These are phyloP conservation scores for Yasuhikotakia modesta DNA, from an alignment of 2,797 vertebrate genomes.

Conservation along the genomic window DNA sequence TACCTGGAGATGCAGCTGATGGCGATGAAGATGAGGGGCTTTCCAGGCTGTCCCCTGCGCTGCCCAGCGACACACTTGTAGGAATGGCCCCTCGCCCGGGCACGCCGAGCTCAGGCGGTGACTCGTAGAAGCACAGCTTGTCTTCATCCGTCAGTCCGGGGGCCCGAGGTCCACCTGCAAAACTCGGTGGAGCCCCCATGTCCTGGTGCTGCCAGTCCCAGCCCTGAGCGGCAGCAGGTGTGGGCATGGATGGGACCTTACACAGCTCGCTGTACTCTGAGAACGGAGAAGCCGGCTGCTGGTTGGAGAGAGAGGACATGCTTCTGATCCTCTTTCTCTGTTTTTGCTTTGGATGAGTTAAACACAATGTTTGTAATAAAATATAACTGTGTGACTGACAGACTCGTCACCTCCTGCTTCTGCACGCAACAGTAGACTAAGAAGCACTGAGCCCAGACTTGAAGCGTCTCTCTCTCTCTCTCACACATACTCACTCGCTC, in stretches of 20 bases:
- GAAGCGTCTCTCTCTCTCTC: constrained; percentile 62
- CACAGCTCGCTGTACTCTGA: constrained; percentile 84
- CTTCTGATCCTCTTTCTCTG: constrained; percentile 56
- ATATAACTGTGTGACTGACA: constrained; percentile 10
- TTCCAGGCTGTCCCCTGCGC: constrained; percentile 76
- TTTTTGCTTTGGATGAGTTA: constrained; percentile 17
- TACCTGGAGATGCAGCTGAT: constrained; percentile 73
- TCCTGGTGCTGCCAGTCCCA: constrained; percentile 90
- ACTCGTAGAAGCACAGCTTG: constrained; percentile 90
- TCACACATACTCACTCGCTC: constrained; percentile 47
- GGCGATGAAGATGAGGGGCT: constrained; percentile 75
- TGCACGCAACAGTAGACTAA: constrained; percentile 64
- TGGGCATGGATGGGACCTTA: constrained; percentile 71
- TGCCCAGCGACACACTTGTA: constrained; percentile 71
- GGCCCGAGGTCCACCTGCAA: constrained; percentile 68
- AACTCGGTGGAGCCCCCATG: constrained; percentile 75
- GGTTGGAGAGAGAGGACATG: constrained; percentile 88
- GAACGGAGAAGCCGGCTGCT: constrained; percentile 81
- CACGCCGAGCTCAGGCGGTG: constrained; percentile 80
- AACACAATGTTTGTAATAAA: constrained; percentile 43
- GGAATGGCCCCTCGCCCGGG: constrained; percentile 72
- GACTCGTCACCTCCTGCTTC: constrained; percentile 44
- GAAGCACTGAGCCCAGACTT: constrained; percentile 67
- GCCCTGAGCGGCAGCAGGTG: constrained; percentile 69
- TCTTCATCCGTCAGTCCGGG: constrained; percentile 88